These are phyloP conservation scores for Enteromius treurensis DNA, from an alignment of 2,797 vertebrate species.

Conservation along the genomic window DNA sequence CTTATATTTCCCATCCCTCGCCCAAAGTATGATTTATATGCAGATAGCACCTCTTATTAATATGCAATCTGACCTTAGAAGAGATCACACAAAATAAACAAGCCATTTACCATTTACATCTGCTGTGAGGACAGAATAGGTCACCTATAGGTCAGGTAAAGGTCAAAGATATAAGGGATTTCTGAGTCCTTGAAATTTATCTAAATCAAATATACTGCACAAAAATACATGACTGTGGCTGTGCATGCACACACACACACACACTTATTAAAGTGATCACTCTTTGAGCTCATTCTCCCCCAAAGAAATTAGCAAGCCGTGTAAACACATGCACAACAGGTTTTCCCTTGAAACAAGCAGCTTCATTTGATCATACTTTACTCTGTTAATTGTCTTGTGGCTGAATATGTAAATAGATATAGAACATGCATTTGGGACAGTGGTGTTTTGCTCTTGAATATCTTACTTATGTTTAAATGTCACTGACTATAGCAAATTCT, in stretches of 20 bases:
- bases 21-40: conserved; percentile 29
- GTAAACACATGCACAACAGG: conserved; percentile 3
- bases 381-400: conserved; percentile 46
- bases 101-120: conserved; percentile 46
- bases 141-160: conserved; percentile 46
- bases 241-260: not conserved
- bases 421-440: conserved; percentile 48
- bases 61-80: conserved; percentile 56
- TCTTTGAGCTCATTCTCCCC: conserved; percentile 22
- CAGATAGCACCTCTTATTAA: conserved; percentile 49
- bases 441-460: conserved; percentile 47
- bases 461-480: conserved; percentile 44
- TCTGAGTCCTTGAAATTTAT: not conserved
- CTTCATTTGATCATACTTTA: conserved; percentile 14
- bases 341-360: not conserved
- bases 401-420: conserved; percentile 46
- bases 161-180: not conserved
- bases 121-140: conserved; percentile 23
- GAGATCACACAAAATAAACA: conserved; percentile 43
- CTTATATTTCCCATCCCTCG: not conserved
- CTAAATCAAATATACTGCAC: not conserved
- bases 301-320: conserved; percentile 29
- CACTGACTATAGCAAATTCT: conserved; percentile 34
- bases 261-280: conserved; percentile 9
- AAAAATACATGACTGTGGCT: not conserved